Conservation (phyloP, 2,888 invertebrate genomes). For the Pandemis cinnamomeana region DNA sequence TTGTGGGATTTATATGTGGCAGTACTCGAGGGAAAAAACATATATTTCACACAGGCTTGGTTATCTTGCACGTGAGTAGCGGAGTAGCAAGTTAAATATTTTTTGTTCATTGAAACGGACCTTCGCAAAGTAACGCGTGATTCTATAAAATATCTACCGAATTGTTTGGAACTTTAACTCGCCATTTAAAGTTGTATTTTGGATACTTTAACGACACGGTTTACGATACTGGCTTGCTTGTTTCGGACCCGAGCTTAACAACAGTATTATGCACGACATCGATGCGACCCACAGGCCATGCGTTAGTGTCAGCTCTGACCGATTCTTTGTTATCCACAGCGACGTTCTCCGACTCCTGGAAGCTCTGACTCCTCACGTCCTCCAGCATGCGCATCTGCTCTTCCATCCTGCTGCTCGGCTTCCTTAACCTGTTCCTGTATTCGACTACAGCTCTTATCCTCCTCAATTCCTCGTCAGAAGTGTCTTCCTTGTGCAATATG, state of each 20-base stretch:
- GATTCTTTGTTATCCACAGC: constrained; percentile 66
- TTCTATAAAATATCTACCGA: too few species aligned
- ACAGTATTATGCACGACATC: constrained; percentile 46
- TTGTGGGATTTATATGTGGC: too few species aligned
- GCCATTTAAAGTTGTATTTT: too few species aligned
- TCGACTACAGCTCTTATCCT: constrained; percentile 63
- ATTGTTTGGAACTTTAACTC: too few species aligned
- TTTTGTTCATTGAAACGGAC: too few species aligned
- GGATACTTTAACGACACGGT: too few species aligned
- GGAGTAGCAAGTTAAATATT: too few species aligned
- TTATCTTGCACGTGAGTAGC: too few species aligned
- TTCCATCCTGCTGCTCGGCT: constrained; percentile 72
- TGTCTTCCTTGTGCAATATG: constrained; percentile 64
- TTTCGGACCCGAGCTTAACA: constrained; percentile 44
- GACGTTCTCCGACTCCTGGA: constrained; percentile 70
- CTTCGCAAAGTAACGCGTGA: too few species aligned
- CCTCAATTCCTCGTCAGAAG: constrained; percentile 62
- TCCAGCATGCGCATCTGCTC: constrained; percentile 74
- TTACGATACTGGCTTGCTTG: neutral
- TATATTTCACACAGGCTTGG: too few species aligned
- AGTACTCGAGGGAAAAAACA: too few species aligned
- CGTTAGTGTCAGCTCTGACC: constrained; percentile 64
- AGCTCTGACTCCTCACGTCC: constrained; percentile 68
- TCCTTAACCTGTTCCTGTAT: constrained; percentile 55
- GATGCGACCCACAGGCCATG: constrained; percentile 34